phyloP scores from a whole-genome alignment of 2,113 vertebrate species.

The Grantiella picta region DNA sequence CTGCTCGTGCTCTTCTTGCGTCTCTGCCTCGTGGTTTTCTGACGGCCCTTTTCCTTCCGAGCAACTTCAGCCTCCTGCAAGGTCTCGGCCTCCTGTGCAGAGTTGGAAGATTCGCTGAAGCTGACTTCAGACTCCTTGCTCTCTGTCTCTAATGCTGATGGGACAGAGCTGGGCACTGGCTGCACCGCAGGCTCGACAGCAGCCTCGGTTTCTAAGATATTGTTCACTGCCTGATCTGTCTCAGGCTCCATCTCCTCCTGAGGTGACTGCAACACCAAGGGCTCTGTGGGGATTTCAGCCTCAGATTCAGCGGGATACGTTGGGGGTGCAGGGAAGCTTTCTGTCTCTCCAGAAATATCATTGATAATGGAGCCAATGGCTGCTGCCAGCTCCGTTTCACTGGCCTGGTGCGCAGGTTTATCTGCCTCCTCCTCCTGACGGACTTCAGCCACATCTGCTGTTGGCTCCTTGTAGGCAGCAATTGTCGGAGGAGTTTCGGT shows the following conservation, averaged over 20 bases:
- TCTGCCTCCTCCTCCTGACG: constrained; percentile 82
- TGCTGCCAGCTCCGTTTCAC: constrained; percentile 93
- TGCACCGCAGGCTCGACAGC: constrained; percentile 37
- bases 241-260: constrained; percentile 84
- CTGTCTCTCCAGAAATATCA: constrained; percentile 83
- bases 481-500: constrained; percentile 77
- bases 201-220: constrained; percentile 72
- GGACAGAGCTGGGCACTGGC: not conserved
- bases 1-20: constrained; percentile 79
- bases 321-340: constrained; percentile 80
- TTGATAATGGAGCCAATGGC: constrained; percentile 97
- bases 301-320: constrained; percentile 70
- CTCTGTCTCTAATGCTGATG: not conserved
- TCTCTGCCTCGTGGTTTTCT: constrained; percentile 79
- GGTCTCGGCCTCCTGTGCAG: constrained; percentile 58
- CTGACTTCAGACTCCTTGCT: constrained; percentile 73
- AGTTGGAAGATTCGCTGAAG: constrained; percentile 57
- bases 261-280: constrained; percentile 69
- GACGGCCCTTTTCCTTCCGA: constrained; percentile 83
- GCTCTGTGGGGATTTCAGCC: constrained; percentile 67
- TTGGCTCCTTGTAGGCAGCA: constrained; percentile 80
- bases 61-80: constrained; percentile 72
- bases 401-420: constrained; percentile 88
- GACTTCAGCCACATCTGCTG: constrained; percentile 67
- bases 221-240: constrained; percentile 79